phyloP scores from a whole-genome alignment of 2,797 vertebrate genomes.

The Oreochromis mossambicus region DNA sequence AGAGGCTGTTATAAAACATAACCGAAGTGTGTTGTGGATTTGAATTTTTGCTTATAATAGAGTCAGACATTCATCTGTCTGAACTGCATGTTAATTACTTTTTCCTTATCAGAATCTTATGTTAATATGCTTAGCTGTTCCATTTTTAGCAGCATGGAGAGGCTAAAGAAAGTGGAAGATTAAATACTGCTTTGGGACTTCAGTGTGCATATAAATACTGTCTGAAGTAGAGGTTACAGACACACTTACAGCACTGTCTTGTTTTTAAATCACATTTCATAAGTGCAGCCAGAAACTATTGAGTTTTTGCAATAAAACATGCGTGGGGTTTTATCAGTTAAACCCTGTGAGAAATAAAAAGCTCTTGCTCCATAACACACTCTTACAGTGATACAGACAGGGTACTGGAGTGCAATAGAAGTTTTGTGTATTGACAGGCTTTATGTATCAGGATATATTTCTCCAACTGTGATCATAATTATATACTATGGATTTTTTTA shows the following conservation, averaged over 20 bases:
- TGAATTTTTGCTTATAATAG: neutral
- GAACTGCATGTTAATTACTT: constrained; percentile 1
- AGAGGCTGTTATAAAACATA: neutral
- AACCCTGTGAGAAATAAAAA: constrained; percentile 10
- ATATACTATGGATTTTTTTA: fast-evolving
- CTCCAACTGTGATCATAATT: neutral
- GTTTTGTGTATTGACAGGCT: neutral
- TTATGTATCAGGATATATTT: neutral
- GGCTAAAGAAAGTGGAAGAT: neutral
- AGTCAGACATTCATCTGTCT: constrained; percentile 2
- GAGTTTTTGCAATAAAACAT: constrained; percentile 20
- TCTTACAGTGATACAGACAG: neutral
- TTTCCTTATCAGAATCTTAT: neutral
- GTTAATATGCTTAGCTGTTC: neutral
- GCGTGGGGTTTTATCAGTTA: constrained; percentile 12
- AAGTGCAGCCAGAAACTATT: constrained; percentile 4
- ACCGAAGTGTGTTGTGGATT: neutral
- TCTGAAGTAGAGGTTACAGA: neutral
- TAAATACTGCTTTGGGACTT: neutral
- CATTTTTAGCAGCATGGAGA: neutral
- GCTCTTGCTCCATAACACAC: neutral
- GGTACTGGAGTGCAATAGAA: neutral
- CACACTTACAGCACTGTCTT: neutral
- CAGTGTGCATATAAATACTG: neutral
- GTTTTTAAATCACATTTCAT: constrained; percentile 16